A percentile compares a stretch with the other conserved stretches of the same genome.
Evolutionary conservation across 1,140 invertebrate genomes (phyloP).

Genomic region (Rhopalosiphum padi): DNA sequence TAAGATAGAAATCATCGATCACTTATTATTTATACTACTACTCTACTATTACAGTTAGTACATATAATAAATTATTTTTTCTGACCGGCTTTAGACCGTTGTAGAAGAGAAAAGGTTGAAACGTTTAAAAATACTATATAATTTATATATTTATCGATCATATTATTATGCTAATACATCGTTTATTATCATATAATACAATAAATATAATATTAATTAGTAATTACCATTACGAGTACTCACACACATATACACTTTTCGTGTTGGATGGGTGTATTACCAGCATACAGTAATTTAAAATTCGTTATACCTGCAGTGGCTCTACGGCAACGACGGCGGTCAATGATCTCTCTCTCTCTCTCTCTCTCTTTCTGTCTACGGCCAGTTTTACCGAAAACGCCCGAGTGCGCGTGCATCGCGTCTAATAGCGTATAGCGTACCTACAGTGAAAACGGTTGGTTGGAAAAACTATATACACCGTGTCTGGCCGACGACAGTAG

Average conservation of each 20-base stretch:
- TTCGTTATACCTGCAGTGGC: constrained; percentile 45
- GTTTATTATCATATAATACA: not conserved
- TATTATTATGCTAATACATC: not conserved
- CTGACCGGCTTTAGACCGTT: not conserved
- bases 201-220: not conserved
- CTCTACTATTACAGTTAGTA: not conserved
- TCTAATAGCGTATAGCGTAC: not conserved
- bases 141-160: not conserved
- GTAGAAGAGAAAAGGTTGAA: not conserved
- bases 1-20: not conserved
- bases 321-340: constrained; percentile 14
- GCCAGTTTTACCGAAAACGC: constrained; percentile 1
- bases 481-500: not conserved
- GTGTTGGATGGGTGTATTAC: not conserved
- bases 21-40: not conserved
- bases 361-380: not conserved
- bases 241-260: not conserved
- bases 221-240: constrained; percentile 1
- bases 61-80: not conserved
- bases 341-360: constrained; percentile 46
- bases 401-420: not conserved
- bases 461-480: constrained; percentile 22
- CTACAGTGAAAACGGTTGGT: constrained; percentile 39
- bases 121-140: not conserved
- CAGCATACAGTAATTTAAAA: constrained; percentile 44